Percentiles rank a stretch among this genome's conserved stretches.
Evolutionary conservation across 2,797 vertebrate genomes (phyloP).

Genomic region (Cheirogaleus major): DNA sequence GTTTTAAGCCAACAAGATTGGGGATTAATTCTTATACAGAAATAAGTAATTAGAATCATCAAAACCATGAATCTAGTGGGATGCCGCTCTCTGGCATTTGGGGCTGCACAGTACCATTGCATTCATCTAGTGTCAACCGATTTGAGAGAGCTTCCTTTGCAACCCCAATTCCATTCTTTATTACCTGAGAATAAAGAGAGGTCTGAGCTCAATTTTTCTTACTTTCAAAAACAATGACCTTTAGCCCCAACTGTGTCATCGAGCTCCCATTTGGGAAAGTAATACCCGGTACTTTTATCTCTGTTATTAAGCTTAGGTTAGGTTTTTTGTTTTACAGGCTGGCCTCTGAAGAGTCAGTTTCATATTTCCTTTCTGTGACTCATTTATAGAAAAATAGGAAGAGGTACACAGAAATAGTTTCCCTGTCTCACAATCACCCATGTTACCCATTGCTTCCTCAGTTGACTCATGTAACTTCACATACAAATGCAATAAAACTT

Average conservation of each 20-base stretch:
- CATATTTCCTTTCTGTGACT: slow-evolving; percentile 75
- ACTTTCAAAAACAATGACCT: slow-evolving; percentile 1
- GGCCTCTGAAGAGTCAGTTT: slow-evolving; percentile 45
- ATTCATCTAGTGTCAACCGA: neutral
- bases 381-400: slow-evolving; percentile 67
- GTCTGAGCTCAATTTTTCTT: neutral
- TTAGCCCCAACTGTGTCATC: neutral
- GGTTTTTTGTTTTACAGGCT: slow-evolving; percentile 35
- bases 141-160: slow-evolving; percentile 1
- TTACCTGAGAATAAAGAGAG: slow-evolving; percentile 7
- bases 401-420: slow-evolving; percentile 65
- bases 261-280: neutral
- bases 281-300: neutral
- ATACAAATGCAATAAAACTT: slow-evolving; percentile 71
- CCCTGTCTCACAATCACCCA: slow-evolving; percentile 54
- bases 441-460: slow-evolving; percentile 66
- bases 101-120: no score
- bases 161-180: neutral
- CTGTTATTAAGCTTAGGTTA: slow-evolving; percentile 14
- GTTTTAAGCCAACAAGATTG: neutral
- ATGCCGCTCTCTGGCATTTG: neutral
- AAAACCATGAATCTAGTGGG: neutral
- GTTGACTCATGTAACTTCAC: slow-evolving; percentile 79
- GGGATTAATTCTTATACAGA: neutral
- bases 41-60: neutral